Evolutionary conservation across 2,888 invertebrate species (phyloP).

Genomic region (Neelides folsomi): DNA sequence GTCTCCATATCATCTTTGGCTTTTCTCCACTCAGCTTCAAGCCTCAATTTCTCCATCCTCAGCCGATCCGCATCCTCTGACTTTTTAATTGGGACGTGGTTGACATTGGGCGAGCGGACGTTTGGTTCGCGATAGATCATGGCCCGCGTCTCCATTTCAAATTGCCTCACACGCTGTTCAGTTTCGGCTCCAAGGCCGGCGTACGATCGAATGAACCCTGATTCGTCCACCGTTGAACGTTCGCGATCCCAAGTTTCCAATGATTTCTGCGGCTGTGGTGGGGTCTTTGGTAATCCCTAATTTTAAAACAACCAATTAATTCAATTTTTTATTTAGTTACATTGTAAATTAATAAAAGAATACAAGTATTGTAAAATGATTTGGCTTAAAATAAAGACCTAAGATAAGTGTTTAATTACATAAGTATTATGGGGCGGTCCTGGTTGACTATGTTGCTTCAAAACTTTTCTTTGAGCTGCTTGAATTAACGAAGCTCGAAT

Average conservation of each 20-base stretch:
- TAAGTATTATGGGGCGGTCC: slow-evolving; percentile 20
- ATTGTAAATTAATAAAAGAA: too few relatives aligned
- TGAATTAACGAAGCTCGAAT: slow-evolving; percentile 27
- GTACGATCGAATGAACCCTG: slow-evolving; percentile 43
- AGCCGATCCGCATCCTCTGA: slow-evolving; percentile 38
- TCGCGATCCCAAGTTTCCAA: slow-evolving; percentile 4
- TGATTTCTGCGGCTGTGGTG: slow-evolving; percentile 5
- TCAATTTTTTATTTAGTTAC: too few relatives aligned
- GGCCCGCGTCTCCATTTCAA: slow-evolving; percentile 62
- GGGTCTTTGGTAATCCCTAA: slow-evolving; percentile 20
- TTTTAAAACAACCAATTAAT: too few relatives aligned
- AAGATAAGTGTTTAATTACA: slow-evolving; percentile 12
- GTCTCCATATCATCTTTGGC: slow-evolving; percentile 44
- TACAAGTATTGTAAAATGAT: too few relatives aligned
- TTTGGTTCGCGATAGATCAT: slow-evolving; percentile 41
- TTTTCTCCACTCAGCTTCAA: slow-evolving; percentile 42
- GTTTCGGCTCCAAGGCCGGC: slow-evolving; percentile 48
- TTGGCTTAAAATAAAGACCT: background rate
- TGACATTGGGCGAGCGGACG: slow-evolving; percentile 25
- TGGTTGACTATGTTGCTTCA: slow-evolving; percentile 11
- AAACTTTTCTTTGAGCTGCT: slow-evolving; percentile 30
- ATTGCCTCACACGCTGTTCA: slow-evolving; percentile 52
- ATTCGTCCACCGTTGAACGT: slow-evolving; percentile 36
- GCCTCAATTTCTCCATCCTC: slow-evolving; percentile 39
- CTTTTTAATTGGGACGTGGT: slow-evolving; percentile 21